Base-by-base conservation (phyloP, 2,113 vertebrate genomes). In the Pluvianellus socialis region DNA sequence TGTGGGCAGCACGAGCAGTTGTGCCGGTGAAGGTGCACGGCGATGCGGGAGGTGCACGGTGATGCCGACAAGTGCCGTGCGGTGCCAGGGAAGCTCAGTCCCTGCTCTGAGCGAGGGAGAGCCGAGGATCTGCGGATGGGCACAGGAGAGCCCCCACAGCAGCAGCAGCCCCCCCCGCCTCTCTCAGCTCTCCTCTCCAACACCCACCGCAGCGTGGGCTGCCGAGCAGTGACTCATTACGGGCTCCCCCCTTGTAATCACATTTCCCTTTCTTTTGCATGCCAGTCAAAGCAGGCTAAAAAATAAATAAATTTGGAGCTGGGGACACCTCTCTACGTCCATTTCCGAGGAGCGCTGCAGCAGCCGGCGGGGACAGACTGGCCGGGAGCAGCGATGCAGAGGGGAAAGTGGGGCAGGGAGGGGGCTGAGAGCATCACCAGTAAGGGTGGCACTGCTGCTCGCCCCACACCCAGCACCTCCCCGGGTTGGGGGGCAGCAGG, bases 1-100 rank as follows among this genome's bases (percentile, higher is more conserved):
- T 6, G 2, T 0, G 15, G 24, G n/a, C 61, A 44, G 67, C 52
- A 16, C 2, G 0, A 17, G 52, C 71, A 30, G 72, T 4, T 1
- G 68, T 5, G 65, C 47, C 14, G 6, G 58, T 7, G 56, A 76
- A 19, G 47, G 91, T 6, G 35, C 68, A 7, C 1, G 1, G 53
- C 0, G 61, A n/a, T 14, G 55, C 67, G 24, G 17, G 7, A 65
- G 26, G 45, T n/a, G 33, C 66, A 30, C 11, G 7, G 71, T 1
- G 8, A 40, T 12, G 47, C 77, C 32, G 1, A 21, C 22, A 14
- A 66, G 55, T 2, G 32, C 68, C 2, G 10, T 3, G 59, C 2
- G 3, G 74, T 2, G 49, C 47, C 30, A 17, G 53, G 21, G 14
- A 30, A 49, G 79, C 71, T 76, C 84, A 55, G 72, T 5, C 16